Percentiles rank a stretch among this genome's conserved stretches.
Evolutionary conservation across 2,797 vertebrate genomes (phyloP).

Genomic region (Denticeps clupeoides): DNA sequence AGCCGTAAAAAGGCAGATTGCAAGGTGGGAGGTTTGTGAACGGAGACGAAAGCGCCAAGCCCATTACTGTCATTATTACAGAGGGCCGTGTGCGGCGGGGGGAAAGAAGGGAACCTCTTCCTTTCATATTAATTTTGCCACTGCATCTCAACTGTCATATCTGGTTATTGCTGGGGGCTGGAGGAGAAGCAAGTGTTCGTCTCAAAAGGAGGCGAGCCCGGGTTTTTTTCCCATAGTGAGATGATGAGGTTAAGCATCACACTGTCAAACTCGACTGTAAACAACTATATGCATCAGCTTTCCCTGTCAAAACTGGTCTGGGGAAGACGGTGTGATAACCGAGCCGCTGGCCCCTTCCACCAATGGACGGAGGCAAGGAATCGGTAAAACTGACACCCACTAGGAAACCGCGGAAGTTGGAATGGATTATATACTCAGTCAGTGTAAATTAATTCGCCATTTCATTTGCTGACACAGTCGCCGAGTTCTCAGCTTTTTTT

Average conservation of each 20-base stretch:
- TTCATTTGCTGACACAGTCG: too few species aligned
- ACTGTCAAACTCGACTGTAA: slow-evolving; percentile 9
- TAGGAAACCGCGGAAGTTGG: too few species aligned
- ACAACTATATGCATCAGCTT: slow-evolving; percentile 6
- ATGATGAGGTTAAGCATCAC: slow-evolving; percentile 5
- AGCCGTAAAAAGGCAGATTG: slow-evolving; percentile 25
- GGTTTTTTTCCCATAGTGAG: background rate
- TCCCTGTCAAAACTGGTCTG: background rate
- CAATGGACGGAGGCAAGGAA: too few species aligned
- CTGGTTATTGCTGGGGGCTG: slow-evolving; percentile 22
- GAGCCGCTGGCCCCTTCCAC: too few species aligned
- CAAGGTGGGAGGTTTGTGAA: slow-evolving; percentile 16
- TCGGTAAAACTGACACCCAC: too few species aligned
- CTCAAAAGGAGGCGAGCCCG: slow-evolving; percentile 10
- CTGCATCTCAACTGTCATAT: slow-evolving; percentile 27
- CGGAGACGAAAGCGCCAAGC: slow-evolving; percentile 3
- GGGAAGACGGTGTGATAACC: too few species aligned
- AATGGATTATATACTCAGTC: too few species aligned
- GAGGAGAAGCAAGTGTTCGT: slow-evolving; percentile 20
- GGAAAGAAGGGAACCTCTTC: background rate
- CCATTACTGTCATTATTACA: slow-evolving; percentile 28
- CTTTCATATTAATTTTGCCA: slow-evolving; percentile 25
- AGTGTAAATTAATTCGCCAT: too few species aligned
- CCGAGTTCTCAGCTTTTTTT: too few species aligned
- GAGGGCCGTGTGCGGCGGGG: slow-evolving; percentile 14